These are phyloP conservation scores for Drymodes brunneopygia DNA, from an alignment of 2,113 vertebrate species.

Conservation along the genomic window DNA sequence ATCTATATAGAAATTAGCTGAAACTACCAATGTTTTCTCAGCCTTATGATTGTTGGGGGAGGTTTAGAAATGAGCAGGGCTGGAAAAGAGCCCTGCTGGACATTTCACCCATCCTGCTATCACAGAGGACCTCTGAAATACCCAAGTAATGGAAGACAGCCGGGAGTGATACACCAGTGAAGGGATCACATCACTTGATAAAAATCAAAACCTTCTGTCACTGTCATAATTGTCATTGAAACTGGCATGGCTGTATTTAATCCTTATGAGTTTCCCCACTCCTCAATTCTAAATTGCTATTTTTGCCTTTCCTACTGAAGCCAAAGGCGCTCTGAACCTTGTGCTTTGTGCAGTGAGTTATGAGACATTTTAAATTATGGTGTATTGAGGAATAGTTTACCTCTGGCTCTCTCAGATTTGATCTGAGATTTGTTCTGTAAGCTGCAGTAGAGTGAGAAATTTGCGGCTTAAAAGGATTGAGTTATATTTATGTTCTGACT, in stretches of 20 bases:
- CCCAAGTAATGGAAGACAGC: background rate
- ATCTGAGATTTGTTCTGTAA: background rate
- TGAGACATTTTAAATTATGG: slow-evolving; percentile 27
- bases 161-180: background rate
- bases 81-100: background rate
- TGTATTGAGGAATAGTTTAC: slow-evolving; percentile 7
- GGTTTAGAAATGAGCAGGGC: background rate
- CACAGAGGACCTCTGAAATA: background rate
- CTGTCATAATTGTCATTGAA: background rate
- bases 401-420: background rate
- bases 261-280: background rate
- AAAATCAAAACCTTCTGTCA: background rate
- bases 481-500: slow-evolving; percentile 18
- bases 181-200: background rate
- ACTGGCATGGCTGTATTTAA: background rate
- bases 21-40: background rate
- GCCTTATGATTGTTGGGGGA: background rate
- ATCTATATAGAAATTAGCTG: background rate
- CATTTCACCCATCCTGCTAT: background rate
- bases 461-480: background rate
- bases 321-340: background rate
- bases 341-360: background rate
- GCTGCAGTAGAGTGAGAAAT: background rate
- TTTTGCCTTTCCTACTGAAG: background rate
- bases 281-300: background rate